A percentile compares a stretch with the other conserved stretches of the same genome.
These are phyloP conservation scores for Oxytorus armatus DNA, from an alignment of 2,888 invertebrate genomes.

Conservation along the genomic window DNA sequence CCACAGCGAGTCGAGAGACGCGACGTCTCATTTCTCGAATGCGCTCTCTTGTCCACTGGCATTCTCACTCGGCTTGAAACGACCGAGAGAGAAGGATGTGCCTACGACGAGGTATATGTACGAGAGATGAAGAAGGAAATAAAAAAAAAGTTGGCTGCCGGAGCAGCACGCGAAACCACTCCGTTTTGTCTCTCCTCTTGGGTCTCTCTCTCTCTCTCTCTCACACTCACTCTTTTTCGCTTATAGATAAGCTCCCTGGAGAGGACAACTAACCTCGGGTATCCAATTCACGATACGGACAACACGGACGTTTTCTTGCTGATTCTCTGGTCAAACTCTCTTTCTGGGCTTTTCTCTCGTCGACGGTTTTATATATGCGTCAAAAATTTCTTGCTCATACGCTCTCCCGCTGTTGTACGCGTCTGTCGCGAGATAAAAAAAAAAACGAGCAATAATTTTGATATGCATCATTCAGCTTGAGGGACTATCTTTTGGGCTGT, in stretches of 20 bases:
- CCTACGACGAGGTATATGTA: slow-evolving; percentile 8
- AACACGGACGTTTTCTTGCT: slow-evolving; percentile 34
- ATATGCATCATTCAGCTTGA: slow-evolving; percentile 57
- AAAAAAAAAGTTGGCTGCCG: slow-evolving; percentile 41
- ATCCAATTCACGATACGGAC: slow-evolving; percentile 53
- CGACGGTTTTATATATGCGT: slow-evolving; percentile 21
- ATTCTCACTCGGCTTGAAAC: slow-evolving; percentile 21
- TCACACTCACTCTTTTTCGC: slow-evolving; percentile 41
- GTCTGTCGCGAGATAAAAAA: slow-evolving; percentile 34
- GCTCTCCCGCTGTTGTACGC: slow-evolving; percentile 59
- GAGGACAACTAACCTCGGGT: slow-evolving; percentile 53
- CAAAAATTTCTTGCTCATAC: slow-evolving; percentile 39
- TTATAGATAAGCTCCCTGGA: slow-evolving; percentile 64
- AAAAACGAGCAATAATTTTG: slow-evolving; percentile 24
- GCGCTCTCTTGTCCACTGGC: slow-evolving; percentile 57
- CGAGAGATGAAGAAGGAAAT: slow-evolving; percentile 32
- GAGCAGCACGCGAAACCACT: slow-evolving; percentile 57
- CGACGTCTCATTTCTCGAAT: slow-evolving; percentile 74
- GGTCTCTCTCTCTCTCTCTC: slow-evolving; percentile 5
- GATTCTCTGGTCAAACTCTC: slow-evolving; percentile 32
- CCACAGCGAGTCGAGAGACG: slow-evolving; percentile 59
- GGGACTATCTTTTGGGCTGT: slow-evolving; percentile 52
- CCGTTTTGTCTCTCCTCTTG: slow-evolving; percentile 26
- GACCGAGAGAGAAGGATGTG: slow-evolving; percentile 24
- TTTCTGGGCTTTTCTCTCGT: slow-evolving; percentile 33